Percentiles rank a stretch among this genome's conserved stretches.
Evolutionary conservation across 1,140 invertebrate genomes (phyloP).

Genomic region (Heliconius congener): DNA sequence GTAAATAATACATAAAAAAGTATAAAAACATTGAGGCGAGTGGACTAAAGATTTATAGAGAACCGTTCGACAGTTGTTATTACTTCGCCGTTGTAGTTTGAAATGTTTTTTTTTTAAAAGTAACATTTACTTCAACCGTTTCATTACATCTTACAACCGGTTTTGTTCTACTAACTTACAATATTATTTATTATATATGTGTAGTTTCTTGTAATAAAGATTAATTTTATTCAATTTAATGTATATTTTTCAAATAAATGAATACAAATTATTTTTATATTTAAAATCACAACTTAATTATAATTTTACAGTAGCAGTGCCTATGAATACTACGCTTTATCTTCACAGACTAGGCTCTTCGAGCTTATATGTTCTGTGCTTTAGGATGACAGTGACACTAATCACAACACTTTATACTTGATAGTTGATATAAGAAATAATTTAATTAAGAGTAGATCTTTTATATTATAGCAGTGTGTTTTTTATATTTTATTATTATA

Average conservation of each 20-base stretch:
- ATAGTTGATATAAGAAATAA: too few relatives aligned
- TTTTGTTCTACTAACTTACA: neutral
- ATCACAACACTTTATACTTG: too few relatives aligned
- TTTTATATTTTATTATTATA: too few relatives aligned
- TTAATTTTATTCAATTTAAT: neutral
- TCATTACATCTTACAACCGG: neutral
- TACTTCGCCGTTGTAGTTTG: constrained; percentile 50
- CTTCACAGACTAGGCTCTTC: neutral
- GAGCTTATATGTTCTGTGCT: too few relatives aligned
- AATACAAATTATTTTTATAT: neutral
- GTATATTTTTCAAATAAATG: neutral
- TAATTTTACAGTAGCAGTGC: neutral
- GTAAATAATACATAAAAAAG: constrained; percentile 26
- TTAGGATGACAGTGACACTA: too few relatives aligned
- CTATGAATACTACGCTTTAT: neutral
- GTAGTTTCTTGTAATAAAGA: neutral
- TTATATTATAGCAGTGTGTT: too few relatives aligned
- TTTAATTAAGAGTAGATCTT: too few relatives aligned
- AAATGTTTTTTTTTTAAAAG: constrained; percentile 39
- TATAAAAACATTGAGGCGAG: constrained; percentile 19
- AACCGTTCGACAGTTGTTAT: constrained; percentile 39
- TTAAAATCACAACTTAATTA: neutral
- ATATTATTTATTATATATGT: neutral
- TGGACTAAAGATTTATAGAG: constrained; percentile 53
- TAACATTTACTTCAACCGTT: constrained; percentile 11